Base-by-base conservation (phyloP, 2,888 invertebrate species). In the Caenorhabditis zanzibari region DNA sequence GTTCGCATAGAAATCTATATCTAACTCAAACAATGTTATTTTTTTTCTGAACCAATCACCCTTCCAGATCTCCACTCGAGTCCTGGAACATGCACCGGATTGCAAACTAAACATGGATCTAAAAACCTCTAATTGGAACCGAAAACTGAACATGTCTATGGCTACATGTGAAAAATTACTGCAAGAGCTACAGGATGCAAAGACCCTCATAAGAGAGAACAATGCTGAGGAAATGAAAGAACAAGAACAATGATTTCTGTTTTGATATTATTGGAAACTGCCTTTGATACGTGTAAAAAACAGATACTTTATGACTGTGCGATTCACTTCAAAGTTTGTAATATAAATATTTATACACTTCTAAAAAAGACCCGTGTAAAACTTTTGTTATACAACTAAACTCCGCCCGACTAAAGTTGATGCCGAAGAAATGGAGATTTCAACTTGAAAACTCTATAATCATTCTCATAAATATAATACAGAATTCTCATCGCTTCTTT, bases 401-500 rank as follows among this genome's bases (percentile, higher is more conserved):
- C 38, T 6, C 7, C 12, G 14, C 19, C 14, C 9, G 14, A 12
- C 14, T 14, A 54, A 54, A 54, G 6, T 54, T 54, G 4, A 22
- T 14, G 24, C 2, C 38, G 14, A 12, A n/a, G n/a, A 58, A 82
- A 82, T 0, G 82, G 72, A 38, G 76, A 73, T 24, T 64, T 41
- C 28, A 82, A 38, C 7, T 77, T 63, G 52, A 82, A 82, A 12
- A 64, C 72, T 22, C 22, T 54, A 24, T 82, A 82, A 32, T 82
- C 82, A 26, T 82, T 76, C 14, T 64, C 72, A 22, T 82, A 82
- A 10, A 82, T 38, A n/a, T 72, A 24, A 41, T 66, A 63, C 2
- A 82, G 28, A 22, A 52, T 68, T 24, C 68, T 41, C 82, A 82
- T 82, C 3, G 68, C 74, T 44, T 76, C 58, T 3, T n/a, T 7